phyloP scores from a whole-genome alignment of 2,888 invertebrate species.

The Galerucella nymphaeae region DNA sequence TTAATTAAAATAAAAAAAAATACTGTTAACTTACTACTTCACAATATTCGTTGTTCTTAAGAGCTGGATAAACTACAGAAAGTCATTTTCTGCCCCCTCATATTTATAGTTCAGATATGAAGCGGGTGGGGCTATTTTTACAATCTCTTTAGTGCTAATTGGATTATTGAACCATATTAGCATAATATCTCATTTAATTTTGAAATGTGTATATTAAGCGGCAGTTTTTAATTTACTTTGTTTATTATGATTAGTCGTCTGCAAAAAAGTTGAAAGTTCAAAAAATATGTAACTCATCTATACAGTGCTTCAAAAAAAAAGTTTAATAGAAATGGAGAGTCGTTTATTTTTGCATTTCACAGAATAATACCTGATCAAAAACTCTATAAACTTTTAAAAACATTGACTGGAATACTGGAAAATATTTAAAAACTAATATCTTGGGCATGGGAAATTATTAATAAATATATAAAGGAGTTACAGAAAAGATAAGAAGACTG shows the following conservation, averaged over 20 bases:
- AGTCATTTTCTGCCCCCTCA: slow-evolving; percentile 19
- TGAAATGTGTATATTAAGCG: not conserved
- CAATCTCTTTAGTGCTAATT: slow-evolving; percentile 14
- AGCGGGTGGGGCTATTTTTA: slow-evolving; percentile 25
- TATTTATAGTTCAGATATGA: slow-evolving; percentile 23
- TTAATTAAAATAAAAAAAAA: no score
- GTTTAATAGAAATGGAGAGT: no score
- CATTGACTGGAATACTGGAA: no score
- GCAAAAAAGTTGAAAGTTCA: not conserved
- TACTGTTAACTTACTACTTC: slow-evolving; percentile 13
- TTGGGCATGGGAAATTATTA: no score
- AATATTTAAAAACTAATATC: no score
- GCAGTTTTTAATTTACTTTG: not conserved
- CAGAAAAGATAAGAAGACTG: no score
- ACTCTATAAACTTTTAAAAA: no score
- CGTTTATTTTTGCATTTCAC: no score
- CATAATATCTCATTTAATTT: not conserved
- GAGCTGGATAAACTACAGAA: slow-evolving; percentile 15
- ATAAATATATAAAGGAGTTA: no score
- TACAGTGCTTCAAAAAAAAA: no score
- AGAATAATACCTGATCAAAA: no score
- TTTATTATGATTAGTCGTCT: not conserved
- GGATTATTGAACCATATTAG: not conserved
- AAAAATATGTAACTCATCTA: no score
- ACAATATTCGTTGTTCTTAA: slow-evolving; percentile 9